Evolutionary conservation across 2,888 invertebrate genomes (phyloP), one percentile per base, ranked within the genome.

Genomic region (Cylloceria caligata): DNA sequence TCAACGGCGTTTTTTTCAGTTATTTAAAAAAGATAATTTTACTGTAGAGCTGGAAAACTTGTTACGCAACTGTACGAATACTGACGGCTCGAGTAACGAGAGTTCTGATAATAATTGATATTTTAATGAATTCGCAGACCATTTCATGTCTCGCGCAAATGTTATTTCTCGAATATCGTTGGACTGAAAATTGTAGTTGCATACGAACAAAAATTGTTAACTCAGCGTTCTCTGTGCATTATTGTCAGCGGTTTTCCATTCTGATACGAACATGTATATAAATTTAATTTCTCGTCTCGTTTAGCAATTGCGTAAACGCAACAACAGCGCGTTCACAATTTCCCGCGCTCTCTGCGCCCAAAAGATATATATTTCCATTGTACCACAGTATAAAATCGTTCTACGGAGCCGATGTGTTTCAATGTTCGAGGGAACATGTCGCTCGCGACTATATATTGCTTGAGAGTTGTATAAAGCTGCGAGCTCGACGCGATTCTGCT

Each of bases 401-500:
- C 69, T 36, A 49, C 16, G 30, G 13, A 60, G 72, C 4, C 71
- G 72, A 72, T 60, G 47, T 72, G 47, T 60, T 60, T 72, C 55
- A 72, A 72, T 72, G 57, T 45, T 45, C 34, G 60, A 57, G 16
- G 42, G 42, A 30, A 71, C 71, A 45, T n/a, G 39, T 4, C 64
- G 62, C 39, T 24, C 24, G 45, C 30, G 60, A 60, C 45, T 72
- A 30, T 60, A 72, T 57, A 34, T 42, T 16, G 71, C 42, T 52
- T 24, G 69, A 42, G 42, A 42, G 39, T 55, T 47, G 77, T 68
- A 75, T 64, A 76, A 85, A 85, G 75, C 80, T 77, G 62, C 55
- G 57, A 72, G 80, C 73, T 69, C 78, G 60, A 55, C 69, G 81
- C 86, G 83, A 88, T 87, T 87, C 87, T 79, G 81, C 83, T 65